Conservation (phyloP, 2,888 invertebrate genomes). For the Synanthedon formicaeformis region DNA sequence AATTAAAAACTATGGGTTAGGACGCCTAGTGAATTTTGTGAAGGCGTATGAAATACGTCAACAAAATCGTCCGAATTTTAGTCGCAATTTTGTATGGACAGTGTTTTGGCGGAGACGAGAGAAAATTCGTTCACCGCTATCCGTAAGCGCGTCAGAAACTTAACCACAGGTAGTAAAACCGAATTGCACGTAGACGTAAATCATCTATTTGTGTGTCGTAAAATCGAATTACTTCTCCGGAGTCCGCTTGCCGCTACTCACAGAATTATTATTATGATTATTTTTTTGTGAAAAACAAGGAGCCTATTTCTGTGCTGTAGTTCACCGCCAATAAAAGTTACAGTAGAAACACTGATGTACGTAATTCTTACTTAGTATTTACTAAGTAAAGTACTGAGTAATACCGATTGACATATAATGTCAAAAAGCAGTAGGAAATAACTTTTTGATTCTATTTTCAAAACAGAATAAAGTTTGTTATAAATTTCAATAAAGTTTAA, state of each 20-base stretch:
- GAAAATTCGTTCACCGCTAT: neutral
- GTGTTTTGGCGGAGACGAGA: neutral
- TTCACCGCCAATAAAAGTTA: neutral
- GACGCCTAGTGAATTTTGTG: no score
- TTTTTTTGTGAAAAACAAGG: neutral
- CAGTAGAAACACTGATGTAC: no score
- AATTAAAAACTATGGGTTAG: no score
- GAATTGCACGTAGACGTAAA: conserved; percentile 18
- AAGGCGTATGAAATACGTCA: no score
- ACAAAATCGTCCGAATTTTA: neutral
- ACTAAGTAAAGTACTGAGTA: no score
- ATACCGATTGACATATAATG: no score
- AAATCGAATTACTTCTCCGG: neutral
- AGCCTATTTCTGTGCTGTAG: neutral
- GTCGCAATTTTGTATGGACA: neutral
- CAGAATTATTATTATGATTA: neutral
- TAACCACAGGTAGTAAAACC: conserved; percentile 12
- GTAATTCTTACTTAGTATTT: no score
- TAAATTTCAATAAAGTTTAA: no score
- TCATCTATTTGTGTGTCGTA: conserved; percentile 6
- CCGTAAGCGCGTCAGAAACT: neutral
- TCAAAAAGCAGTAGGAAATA: no score
- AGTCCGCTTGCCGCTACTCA: neutral
- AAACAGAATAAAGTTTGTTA: no score
- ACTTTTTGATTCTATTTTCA: no score